Evolutionary conservation across 2,888 invertebrate species (phyloP).

Genomic region (Drosophila suboccidentalis): DNA sequence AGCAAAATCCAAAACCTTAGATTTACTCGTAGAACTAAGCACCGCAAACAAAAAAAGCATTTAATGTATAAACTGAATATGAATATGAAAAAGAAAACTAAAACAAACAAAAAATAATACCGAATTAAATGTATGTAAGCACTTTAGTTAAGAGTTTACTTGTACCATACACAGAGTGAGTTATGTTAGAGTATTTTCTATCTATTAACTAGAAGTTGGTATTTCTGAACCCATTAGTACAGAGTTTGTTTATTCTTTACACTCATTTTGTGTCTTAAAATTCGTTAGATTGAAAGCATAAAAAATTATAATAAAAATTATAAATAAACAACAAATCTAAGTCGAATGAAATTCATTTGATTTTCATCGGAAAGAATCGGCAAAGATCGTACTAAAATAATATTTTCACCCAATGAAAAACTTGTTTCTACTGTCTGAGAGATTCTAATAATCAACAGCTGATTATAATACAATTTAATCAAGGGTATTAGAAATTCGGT

Average conservation of each 20-base stretch:
- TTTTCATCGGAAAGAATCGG: not conserved
- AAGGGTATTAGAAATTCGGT: not conserved
- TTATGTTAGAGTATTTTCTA: slow-evolving; percentile 23
- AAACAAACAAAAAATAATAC: not conserved
- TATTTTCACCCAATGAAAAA: not conserved
- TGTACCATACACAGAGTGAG: slow-evolving; percentile 27
- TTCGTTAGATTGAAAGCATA: not conserved
- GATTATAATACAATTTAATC: not conserved
- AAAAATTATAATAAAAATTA: not conserved
- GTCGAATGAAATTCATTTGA: too few relatives aligned
- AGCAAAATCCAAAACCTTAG: slow-evolving; percentile 29
- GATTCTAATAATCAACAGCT: not conserved
- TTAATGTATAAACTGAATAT: slow-evolving; percentile 33
- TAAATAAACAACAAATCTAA: not conserved
- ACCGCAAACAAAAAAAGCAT: slow-evolving; percentile 26
- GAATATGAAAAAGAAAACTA: slow-evolving; percentile 1
- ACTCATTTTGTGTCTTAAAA: not conserved
- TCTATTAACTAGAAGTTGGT: not conserved
- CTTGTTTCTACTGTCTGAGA: not conserved
- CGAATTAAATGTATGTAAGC: not conserved
- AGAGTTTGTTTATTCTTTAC: not conserved
- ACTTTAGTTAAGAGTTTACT: slow-evolving; percentile 18
- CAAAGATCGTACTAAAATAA: not conserved
- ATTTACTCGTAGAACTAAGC: slow-evolving; percentile 35
- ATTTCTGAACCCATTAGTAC: not conserved